Evolutionary conservation across 2,113 vertebrate species (phyloP).

Genomic region (Todiramphus saurophagus): DNA sequence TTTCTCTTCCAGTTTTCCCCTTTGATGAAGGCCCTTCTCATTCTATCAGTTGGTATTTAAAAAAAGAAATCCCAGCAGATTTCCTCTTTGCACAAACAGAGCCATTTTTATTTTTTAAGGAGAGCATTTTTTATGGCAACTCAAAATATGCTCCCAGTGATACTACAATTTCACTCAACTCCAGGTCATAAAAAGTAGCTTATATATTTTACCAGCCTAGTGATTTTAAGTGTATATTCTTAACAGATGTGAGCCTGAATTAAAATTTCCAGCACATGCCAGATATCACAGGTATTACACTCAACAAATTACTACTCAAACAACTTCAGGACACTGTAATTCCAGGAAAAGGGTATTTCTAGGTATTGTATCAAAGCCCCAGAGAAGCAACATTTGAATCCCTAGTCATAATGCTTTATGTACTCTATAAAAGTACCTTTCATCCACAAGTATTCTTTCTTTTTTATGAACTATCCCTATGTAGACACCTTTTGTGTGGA

Average conservation of each 20-base stretch:
- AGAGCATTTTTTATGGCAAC: not conserved
- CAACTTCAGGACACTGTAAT: not conserved
- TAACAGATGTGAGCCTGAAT: conserved; percentile 1
- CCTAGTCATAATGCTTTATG: not conserved
- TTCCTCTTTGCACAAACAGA: not conserved
- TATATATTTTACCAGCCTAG: conserved; percentile 17
- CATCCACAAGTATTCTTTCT: not conserved
- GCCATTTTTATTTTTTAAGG: not conserved
- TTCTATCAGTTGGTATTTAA: not conserved
- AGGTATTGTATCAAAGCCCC: not conserved
- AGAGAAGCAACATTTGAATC: not conserved
- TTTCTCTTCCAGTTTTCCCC: not conserved
- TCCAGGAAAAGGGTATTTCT: not conserved
- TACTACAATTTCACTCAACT: not conserved
- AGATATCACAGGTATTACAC: conserved; percentile 1
- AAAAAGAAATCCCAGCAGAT: not conserved
- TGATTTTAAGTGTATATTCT: conserved; percentile 37
- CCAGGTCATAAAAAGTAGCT: not conserved
- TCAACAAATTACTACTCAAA: not conserved
- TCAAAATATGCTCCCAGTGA: not conserved
- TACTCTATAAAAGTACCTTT: not conserved
- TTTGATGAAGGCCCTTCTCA: not conserved
- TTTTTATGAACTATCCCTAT: not conserved
- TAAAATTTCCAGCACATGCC: not conserved
- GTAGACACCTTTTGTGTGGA: not conserved